Evolutionary conservation across 2,888 invertebrate genomes (phyloP), one percentile per base, ranked within the genome.

Genomic region (Cylindroiulus punctatus): DNA sequence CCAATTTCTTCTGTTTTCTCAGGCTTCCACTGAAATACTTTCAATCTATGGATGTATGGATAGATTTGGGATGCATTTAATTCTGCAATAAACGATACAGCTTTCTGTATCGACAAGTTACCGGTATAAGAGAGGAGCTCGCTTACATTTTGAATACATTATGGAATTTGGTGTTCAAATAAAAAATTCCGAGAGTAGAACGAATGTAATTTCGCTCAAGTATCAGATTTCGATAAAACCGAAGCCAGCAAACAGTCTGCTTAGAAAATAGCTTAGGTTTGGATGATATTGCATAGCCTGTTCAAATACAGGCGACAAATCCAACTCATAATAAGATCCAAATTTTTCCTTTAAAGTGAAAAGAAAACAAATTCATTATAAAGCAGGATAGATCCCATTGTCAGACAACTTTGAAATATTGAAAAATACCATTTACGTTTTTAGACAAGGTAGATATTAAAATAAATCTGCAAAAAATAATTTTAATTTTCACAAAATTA

Each of bases 121-220:
- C 26, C 8, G 7, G 65, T 26, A 65, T 65, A 10, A 65, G 19
- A 12, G n/a, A 14, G 26, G 30, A 7, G 30, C 76, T 30, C 4
- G 76, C 76, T 10, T 30, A 76, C 76, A 76, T 30, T 26, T 30
- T 76, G 76, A 76, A 76, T 76, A 76, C 30, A 76, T 76, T 76
- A 30, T 12, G 76, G 30, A 14, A 26, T 30, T 76, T 30, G 76
- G 12, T 30, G 30, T 76, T 30, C 26, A 76, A 76, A 76, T 3
- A 76, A 30, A 30, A 30, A 30, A 14, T 76, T 7, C 14, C 4
- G 12, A 22, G 14, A 12, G 4, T 76, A 76, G 76, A 30, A 76
- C 44, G 30, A 76, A 76, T 76, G 30, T 30, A 76, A 76, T 76
- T 76, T 76, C 76, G 30, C 76, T 30, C 2, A 76, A 76, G 76